Evolutionary conservation across 2,888 invertebrate genomes (phyloP).

Genomic region (Cloeon dipterum): DNA sequence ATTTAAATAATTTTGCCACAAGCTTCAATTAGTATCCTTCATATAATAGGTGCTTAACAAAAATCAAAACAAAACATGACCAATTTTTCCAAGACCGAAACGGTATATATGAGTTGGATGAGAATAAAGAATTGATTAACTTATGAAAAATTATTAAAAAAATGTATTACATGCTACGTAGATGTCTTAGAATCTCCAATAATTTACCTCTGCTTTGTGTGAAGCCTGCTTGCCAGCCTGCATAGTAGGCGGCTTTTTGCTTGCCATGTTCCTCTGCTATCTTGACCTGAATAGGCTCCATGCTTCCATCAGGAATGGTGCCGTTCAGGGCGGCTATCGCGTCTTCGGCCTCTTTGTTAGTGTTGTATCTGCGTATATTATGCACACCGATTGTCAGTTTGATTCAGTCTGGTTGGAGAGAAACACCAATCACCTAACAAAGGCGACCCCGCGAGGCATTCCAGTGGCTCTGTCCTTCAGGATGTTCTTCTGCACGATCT

Average conservation of each 20-base stretch:
- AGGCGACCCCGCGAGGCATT: conserved; percentile 73
- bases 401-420: too few relatives aligned
- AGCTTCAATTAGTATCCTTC: too few relatives aligned
- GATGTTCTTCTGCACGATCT: conserved; percentile 80
- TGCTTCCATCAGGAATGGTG: conserved; percentile 60
- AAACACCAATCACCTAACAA: conserved; percentile 72
- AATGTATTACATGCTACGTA: too few relatives aligned
- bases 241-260: conserved; percentile 52
- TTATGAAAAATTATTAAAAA: too few relatives aligned
- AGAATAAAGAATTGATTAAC: too few relatives aligned
- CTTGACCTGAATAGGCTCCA: conserved; percentile 63
- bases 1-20: too few relatives aligned
- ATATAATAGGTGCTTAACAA: too few relatives aligned
- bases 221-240: conserved; percentile 43
- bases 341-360: conserved; percentile 70
- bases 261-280: conserved; percentile 71
- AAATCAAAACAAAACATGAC: too few relatives aligned
- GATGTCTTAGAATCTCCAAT: too few relatives aligned
- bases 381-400: too few relatives aligned
- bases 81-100: too few relatives aligned
- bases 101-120: too few relatives aligned
- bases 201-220: conserved; percentile 32
- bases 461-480: conserved; percentile 74
- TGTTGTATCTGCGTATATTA: conserved; percentile 52
- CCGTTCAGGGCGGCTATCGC: conserved; percentile 72